Percentiles rank a stretch among this genome's conserved stretches.
Conservation (phyloP, 2,113 vertebrate genomes). For the Nothoprocta perdicaria region DNA sequence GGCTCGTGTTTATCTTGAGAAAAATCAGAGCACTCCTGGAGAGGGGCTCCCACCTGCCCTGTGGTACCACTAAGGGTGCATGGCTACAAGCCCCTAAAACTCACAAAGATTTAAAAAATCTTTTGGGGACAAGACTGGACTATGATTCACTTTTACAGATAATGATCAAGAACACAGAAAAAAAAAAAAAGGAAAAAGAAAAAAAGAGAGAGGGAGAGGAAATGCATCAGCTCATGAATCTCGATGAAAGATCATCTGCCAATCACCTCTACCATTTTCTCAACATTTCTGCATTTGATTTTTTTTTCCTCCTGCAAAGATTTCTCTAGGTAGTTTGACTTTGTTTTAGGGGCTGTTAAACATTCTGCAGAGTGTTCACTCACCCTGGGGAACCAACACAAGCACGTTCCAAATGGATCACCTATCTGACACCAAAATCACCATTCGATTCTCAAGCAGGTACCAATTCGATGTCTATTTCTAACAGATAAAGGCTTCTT, state of each 20-base stretch:
- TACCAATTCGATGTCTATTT: not conserved
- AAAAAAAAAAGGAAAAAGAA: not conserved
- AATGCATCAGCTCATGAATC: not conserved
- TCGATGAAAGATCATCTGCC: not conserved
- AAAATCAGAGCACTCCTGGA: not conserved
- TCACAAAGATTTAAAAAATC: not conserved
- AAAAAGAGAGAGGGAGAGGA: not conserved
- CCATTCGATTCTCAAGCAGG: not conserved
- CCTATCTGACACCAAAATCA: not conserved
- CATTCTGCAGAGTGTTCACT: not conserved
- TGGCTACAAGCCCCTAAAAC: not conserved
- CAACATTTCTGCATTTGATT: not conserved
- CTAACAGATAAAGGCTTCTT: not conserved
- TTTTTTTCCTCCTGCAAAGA: not conserved
- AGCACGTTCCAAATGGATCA: not conserved
- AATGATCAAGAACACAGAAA: not conserved
- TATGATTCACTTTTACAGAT: slow-evolving; percentile 2
- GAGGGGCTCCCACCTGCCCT: not conserved
- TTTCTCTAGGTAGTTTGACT: not conserved
- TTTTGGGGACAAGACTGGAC: not conserved
- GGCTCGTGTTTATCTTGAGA: not conserved
- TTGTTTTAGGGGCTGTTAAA: not conserved
- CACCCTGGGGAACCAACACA: not conserved
- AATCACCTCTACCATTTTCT: not conserved
- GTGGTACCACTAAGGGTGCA: fast-evolving